phyloP scores from a whole-genome alignment of 2,797 vertebrate genomes.

The Melanogrammus aeglefinus region DNA sequence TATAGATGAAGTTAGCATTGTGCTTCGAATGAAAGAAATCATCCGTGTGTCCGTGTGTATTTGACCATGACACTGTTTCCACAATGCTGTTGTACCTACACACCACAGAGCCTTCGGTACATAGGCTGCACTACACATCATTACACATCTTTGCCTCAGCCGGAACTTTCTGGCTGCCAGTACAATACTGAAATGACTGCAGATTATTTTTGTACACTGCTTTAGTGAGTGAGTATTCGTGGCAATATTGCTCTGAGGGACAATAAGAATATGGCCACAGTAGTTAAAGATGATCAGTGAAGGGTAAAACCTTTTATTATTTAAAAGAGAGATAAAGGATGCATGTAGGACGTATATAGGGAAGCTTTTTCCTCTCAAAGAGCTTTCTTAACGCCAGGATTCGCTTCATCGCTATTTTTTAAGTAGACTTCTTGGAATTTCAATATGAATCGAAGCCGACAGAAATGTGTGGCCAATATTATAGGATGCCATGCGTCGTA shows the following conservation, averaged over 20 bases:
- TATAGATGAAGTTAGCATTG: neutral
- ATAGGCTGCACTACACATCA: neutral
- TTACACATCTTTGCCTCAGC: slow-evolving; percentile 11
- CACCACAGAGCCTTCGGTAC: too few relatives aligned
- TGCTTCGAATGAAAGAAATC: neutral
- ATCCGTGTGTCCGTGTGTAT: neutral
- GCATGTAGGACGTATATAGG: neutral
- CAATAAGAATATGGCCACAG: neutral
- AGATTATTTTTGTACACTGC: slow-evolving; percentile 42
- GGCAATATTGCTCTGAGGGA: slow-evolving; percentile 2
- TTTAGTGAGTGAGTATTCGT: too few relatives aligned
- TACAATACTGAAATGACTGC: slow-evolving; percentile 35
- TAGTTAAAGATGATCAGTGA: neutral
- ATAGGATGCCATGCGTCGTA: neutral
- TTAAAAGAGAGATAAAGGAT: neutral
- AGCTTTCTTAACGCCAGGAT: neutral
- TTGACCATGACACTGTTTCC: neutral
- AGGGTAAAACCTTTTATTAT: neutral
- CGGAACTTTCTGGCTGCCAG: slow-evolving; percentile 22
- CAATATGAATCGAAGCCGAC: neutral
- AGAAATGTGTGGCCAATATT: neutral
- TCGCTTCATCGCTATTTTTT: neutral
- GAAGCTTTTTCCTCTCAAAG: neutral
- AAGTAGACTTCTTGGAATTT: neutral
- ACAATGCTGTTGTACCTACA: too few relatives aligned